Percentiles rank a stretch among this genome's conserved stretches.
Conservation (phyloP, 2,888 invertebrate genomes). For the Apamea epomidion region DNA sequence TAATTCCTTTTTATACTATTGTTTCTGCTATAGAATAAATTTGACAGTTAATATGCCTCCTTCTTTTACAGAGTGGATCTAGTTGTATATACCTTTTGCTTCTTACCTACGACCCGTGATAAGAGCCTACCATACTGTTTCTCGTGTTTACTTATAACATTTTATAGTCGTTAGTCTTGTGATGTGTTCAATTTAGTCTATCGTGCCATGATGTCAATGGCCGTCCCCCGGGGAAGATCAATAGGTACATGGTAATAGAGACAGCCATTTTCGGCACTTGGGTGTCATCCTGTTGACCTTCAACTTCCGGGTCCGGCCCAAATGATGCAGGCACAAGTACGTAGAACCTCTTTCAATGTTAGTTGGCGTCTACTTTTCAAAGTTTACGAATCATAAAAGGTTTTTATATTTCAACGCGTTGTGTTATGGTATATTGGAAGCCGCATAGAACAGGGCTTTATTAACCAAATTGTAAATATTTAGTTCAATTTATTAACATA, state of each 20-base stretch:
- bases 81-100: slow-evolving; percentile 1
- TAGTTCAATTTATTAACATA: slow-evolving; percentile 85
- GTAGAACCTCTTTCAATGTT: slow-evolving; percentile 27
- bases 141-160: slow-evolving; percentile 23
- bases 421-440: slow-evolving; percentile 29
- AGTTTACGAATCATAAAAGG: slow-evolving; percentile 26
- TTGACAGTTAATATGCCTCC: neutral
- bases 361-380: slow-evolving; percentile 18
- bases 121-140: slow-evolving; percentile 1
- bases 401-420: slow-evolving; percentile 45
- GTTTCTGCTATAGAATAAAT: slow-evolving; percentile 10
- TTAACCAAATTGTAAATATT: slow-evolving; percentile 85
- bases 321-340: slow-evolving; percentile 46
- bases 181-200: slow-evolving; percentile 60
- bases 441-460: slow-evolving; percentile 35
- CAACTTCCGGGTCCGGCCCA: neutral
- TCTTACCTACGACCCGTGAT: slow-evolving; percentile 21
- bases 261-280: neutral
- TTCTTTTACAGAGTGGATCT: neutral
- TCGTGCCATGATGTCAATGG: slow-evolving; percentile 44
- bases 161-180: slow-evolving; percentile 55
- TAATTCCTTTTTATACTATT: neutral
- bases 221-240: neutral
- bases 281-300: slow-evolving; percentile 43
- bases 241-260: neutral